Evolutionary conservation across 2,888 invertebrate genomes (phyloP), one percentile per base, ranked within the genome.

Genomic region (Drosophila mercatorum): DNA sequence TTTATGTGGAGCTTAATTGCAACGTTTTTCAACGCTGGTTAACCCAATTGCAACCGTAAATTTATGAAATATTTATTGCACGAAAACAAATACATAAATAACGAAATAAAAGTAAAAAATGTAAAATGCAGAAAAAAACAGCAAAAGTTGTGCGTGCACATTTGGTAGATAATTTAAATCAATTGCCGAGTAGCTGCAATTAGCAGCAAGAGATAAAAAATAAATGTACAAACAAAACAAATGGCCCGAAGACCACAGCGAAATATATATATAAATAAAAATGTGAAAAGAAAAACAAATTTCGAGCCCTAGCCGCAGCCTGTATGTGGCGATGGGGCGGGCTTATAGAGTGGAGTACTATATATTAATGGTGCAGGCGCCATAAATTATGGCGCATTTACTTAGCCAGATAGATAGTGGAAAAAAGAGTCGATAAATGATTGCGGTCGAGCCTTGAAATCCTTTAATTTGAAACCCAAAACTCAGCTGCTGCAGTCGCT

Each of bases 341-440:
- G 67, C 78, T 75, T 72, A 72, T 62, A 56, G 43, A 65, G 51
- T 36, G 43, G 73, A 12, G 67, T 40, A 64, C 55, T 70, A 74
- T 81, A 81, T 81, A 71, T 84, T 84, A 84, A 84, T 84, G 89
- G 74, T 55, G 72, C 80, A 46, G 70, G 70, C 53, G 46, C 75
- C 89, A 89, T 84, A 84, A 89, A 89, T 84, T 88, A 89, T 87
- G 88, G 80, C 80, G 89, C 84, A 84, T 84, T 84, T 89, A 84
- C 84, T 84, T 89, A 78, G 78, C 63, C 81, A 63, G 78, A 77
- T 73, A 77, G 81, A 68, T 79, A 79, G 85, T 17, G 22, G 14
- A 81, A 75, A 58, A 78, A 74, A 65, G 79, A 84, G 68, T 85
- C 89, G 84, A 85, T 85, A 85, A 85, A 85, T 85, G 84, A 89